phyloP scores from a whole-genome alignment of 2,888 invertebrate genomes.

The Zhuqinia jingwanae region DNA sequence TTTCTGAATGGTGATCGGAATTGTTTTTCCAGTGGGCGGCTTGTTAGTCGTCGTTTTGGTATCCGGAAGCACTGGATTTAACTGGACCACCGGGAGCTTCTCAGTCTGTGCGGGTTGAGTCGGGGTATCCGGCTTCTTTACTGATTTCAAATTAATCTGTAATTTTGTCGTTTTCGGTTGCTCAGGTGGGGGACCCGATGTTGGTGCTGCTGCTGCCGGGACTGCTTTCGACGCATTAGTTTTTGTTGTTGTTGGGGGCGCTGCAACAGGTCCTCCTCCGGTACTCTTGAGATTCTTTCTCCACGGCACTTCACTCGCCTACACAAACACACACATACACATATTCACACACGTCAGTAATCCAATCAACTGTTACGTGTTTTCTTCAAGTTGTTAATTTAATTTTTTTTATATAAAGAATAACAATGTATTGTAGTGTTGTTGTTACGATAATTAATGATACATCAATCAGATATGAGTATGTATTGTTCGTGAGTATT shows the following conservation, averaged over 20 bases:
- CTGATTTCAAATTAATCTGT: conserved; percentile 76
- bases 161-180: conserved; percentile 72
- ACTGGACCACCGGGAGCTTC: conserved; percentile 69
- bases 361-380: conserved; percentile 25
- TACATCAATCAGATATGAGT: too few species aligned
- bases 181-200: conserved; percentile 21
- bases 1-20: conserved; percentile 58
- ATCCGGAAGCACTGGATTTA: conserved; percentile 66
- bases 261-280: conserved; percentile 27
- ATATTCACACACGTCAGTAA: conserved; percentile 41
- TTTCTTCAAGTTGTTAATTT: neutral
- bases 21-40: conserved; percentile 60
- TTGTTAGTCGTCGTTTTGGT: conserved; percentile 61
- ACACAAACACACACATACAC: neutral
- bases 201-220: conserved; percentile 32
- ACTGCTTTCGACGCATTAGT: conserved; percentile 39
- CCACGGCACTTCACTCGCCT: conserved; percentile 77
- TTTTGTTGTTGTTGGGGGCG: neutral
- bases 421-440: too few species aligned
- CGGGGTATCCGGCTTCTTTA: conserved; percentile 73
- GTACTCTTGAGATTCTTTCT: conserved; percentile 71
- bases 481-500: too few species aligned
- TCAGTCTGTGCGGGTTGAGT: conserved; percentile 50
- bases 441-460: too few species aligned
- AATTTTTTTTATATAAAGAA: too few species aligned